Evolutionary conservation across 2,797 vertebrate species (phyloP), one percentile per base, ranked within the genome.

Genomic region (Erethizon dorsatum): DNA sequence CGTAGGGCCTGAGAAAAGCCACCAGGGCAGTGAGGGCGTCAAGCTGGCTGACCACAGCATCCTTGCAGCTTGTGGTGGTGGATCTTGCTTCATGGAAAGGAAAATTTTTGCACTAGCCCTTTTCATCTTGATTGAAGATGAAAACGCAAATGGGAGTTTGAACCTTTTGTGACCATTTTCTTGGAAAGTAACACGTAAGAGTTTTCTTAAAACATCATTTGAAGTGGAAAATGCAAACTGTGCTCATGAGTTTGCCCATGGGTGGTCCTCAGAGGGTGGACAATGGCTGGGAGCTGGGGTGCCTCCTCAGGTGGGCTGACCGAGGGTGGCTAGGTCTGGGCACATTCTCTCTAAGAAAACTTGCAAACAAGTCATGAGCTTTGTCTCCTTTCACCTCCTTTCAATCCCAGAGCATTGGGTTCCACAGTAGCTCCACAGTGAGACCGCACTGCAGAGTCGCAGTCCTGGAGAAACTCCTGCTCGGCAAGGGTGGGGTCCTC

Each of bases 1-100:
- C 37, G 45, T 45, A 59, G 77, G 80, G 15, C 54, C 73, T 7
- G 80, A 86, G 63, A 52, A 89, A 28, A 12, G 15, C 84, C 33
- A 41, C 28, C 10, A 67, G 63, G 15, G 50, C 57, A 41, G 45
- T 3, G 90, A 96, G 96, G 57, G 73, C 84, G 73, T 97, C 56
- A 20, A 41, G 91, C 87, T 97, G 94, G 97, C 96, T 80, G 50
- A 84, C 78, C 47, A 67, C 41, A 57, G 87, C 90, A 91, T 97
- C 84, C 28, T 63, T 97, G 97, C 93, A 97, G 97, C 96, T 82
- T 97, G 83, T 71, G 85, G 97, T 96, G 97, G 98, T 97, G 93
- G 97, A 96, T 88, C 87, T 93, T 97, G 97, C 95, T 95, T 96
- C 77, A 54, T 37, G 90, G 96, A 97, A 97, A 96, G 97, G 96